Evolutionary conservation across 2,113 vertebrate genomes (phyloP).

Genomic region (Peromyscus leucopus): DNA sequence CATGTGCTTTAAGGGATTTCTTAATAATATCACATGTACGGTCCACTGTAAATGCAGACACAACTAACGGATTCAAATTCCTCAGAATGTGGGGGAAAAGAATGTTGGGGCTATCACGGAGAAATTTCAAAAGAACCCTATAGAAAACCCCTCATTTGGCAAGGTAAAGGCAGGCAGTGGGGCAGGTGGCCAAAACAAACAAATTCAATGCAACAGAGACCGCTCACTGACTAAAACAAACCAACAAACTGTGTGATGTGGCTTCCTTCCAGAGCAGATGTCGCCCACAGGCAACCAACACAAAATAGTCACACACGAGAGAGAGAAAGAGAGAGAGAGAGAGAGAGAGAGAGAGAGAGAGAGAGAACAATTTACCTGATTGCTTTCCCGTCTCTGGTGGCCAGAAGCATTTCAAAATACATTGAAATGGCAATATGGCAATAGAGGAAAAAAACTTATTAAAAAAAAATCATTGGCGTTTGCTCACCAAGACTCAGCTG

Average conservation of each 20-base stretch:
- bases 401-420: conserved; percentile 1
- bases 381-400: background rate
- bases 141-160: conserved; percentile 7
- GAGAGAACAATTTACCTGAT: background rate
- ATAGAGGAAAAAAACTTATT: background rate
- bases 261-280: conserved; percentile 63
- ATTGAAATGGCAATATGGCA: background rate
- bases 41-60: background rate
- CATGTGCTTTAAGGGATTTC: conserved; percentile 15
- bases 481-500: background rate
- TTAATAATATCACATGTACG: background rate
- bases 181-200: conserved; percentile 42
- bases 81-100: background rate
- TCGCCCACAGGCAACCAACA: background rate
- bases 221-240: conserved; percentile 32
- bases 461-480: background rate
- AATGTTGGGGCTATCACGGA: background rate
- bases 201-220: background rate
- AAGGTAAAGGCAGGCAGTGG: background rate
- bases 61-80: background rate
- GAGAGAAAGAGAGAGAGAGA: background rate
- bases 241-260: conserved; percentile 27
- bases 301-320: background rate
- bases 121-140: background rate
- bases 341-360: background rate